Conservation (phyloP, 2,888 invertebrate species). For the Epinotia bilunana region DNA sequence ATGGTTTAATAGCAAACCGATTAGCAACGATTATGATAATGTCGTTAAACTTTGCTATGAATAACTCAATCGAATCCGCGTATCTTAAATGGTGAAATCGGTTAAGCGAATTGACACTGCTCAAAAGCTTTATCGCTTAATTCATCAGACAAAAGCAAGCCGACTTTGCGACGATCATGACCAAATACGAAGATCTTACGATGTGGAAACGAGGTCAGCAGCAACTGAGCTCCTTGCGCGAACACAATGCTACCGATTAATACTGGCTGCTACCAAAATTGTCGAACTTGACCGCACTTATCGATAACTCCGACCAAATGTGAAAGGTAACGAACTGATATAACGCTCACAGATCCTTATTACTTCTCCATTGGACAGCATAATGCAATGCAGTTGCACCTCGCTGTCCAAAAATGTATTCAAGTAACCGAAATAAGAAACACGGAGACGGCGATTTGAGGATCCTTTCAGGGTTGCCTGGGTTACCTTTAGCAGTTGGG, state of each 20-base stretch:
- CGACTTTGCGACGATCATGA: constrained; percentile 55
- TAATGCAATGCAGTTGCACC: constrained; percentile 40
- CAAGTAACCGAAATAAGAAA: constrained; percentile 40
- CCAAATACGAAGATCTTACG: constrained; percentile 70
- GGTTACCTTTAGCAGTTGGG: constrained; percentile 43
- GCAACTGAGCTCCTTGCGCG: constrained; percentile 59
- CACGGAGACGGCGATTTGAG: constrained; percentile 35
- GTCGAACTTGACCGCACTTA: constrained; percentile 58
- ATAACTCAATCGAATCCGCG: constrained; percentile 5
- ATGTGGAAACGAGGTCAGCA: constrained; percentile 63
- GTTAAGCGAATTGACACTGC: constrained; percentile 1
- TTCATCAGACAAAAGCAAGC: constrained; percentile 43
- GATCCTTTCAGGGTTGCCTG: constrained; percentile 41
- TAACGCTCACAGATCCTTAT: background rate
- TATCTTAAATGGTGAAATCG: constrained; percentile 10
- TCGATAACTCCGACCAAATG: constrained; percentile 40
- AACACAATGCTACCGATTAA: constrained; percentile 70
- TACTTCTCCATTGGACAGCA: background rate
- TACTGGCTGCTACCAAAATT: constrained; percentile 71
- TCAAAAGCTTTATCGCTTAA: constrained; percentile 33
- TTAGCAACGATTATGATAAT: constrained; percentile 30
- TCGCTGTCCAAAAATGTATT: constrained; percentile 39
- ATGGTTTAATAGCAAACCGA: constrained; percentile 23
- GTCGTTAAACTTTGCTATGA: background rate
- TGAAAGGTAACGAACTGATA: background rate